Evolutionary conservation across 2,113 vertebrate genomes (phyloP).

Genomic region (Psammodynastes pulverulentus): DNA sequence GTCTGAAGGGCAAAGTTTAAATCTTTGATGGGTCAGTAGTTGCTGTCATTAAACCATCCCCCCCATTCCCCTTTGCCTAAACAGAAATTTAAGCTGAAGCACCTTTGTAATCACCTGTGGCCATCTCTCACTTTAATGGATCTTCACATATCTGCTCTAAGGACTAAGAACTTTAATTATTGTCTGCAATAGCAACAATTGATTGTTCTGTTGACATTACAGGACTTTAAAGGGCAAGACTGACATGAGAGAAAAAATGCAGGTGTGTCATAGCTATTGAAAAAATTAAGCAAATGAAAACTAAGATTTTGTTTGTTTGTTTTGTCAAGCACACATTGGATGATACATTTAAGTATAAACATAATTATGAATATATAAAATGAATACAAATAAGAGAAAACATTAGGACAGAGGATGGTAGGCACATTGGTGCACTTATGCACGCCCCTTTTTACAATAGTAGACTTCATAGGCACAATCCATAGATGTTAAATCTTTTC

Average conservation of each 20-base stretch:
- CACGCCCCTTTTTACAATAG: too few relatives aligned
- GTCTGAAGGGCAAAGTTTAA: background rate
- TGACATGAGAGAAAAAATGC: background rate
- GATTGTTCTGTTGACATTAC: background rate
- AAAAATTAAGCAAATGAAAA: background rate
- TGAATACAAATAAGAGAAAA: too few relatives aligned
- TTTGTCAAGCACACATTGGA: too few relatives aligned
- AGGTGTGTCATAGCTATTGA: background rate
- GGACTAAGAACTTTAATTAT: background rate
- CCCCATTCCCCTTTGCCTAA: background rate
- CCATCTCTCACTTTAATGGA: background rate
- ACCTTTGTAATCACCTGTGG: background rate
- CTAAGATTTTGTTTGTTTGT: background rate
- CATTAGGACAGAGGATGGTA: too few relatives aligned
- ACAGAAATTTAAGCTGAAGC: background rate
- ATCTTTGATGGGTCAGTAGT: background rate
- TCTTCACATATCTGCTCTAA: background rate
- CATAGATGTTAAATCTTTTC: background rate
- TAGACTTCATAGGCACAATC: background rate
- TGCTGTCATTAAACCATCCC: background rate
- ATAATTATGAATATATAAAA: too few relatives aligned
- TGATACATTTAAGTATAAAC: too few relatives aligned
- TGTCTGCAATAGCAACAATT: background rate
- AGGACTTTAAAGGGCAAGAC: background rate
- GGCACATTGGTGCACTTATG: too few relatives aligned